Evolutionary conservation across 2,113 vertebrate genomes (phyloP).

Genomic region (Brachionichthys hirsutus): DNA sequence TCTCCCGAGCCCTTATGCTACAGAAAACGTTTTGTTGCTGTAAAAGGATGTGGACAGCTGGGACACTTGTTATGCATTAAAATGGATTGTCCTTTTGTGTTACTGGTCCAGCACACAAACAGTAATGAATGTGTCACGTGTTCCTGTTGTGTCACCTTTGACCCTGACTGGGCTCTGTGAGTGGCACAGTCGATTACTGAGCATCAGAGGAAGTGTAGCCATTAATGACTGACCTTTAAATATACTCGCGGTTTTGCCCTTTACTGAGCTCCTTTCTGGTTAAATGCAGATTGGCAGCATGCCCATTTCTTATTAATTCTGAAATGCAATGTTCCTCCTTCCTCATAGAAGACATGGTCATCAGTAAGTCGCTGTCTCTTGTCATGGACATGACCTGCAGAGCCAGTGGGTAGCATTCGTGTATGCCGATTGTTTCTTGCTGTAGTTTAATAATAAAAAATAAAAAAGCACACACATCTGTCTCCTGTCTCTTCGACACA

Average conservation of each 20-base stretch:
- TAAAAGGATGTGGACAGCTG: conserved; percentile 27
- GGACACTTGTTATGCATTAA: conserved; percentile 1
- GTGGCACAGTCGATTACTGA: conserved; percentile 46
- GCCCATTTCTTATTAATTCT: conserved; percentile 10
- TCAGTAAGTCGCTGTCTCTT: conserved; percentile 1
- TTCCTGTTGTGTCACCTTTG: conserved; percentile 42
- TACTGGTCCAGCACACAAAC: conserved; percentile 8
- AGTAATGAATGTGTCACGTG: conserved; percentile 46
- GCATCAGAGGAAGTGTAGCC: conserved; percentile 44
- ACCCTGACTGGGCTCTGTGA: conserved; percentile 31
- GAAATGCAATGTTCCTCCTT: background rate
- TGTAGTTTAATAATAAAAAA: conserved; percentile 21
- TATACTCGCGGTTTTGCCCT: conserved; percentile 52
- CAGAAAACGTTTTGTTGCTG: conserved; percentile 25
- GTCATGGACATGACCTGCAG: background rate
- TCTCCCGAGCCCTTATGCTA: conserved; percentile 25
- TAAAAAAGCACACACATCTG: conserved; percentile 14
- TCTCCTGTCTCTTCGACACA: no score
- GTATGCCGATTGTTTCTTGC: conserved; percentile 15
- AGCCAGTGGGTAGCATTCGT: background rate
- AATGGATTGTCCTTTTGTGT: conserved; percentile 20
- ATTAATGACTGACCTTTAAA: conserved; percentile 66
- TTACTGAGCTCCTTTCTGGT: conserved; percentile 43
- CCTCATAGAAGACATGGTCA: conserved; percentile 1
- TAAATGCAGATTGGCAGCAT: conserved; percentile 28